Percentiles rank a stretch among this genome's conserved stretches.
Evolutionary conservation across 2,113 vertebrate species (phyloP).

Genomic region (human): DNA sequence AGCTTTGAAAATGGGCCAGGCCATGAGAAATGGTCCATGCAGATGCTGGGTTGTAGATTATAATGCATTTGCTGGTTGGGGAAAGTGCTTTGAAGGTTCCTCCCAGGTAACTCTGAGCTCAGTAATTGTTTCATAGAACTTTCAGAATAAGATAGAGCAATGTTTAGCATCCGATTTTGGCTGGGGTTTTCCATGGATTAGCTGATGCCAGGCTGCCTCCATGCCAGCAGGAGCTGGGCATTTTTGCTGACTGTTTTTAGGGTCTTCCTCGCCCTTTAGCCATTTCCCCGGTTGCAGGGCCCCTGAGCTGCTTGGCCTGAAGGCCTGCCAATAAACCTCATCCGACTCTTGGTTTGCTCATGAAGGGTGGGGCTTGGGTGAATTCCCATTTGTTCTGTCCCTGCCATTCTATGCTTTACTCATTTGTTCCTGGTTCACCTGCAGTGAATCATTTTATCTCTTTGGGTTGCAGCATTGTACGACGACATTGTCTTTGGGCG

Average conservation of each 20-base stretch:
- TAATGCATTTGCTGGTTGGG: background rate
- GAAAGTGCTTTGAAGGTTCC: background rate
- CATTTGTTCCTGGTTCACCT: rapidly evolving
- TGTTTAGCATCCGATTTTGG: background rate
- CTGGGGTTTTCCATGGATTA: background rate
- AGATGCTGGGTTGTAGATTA: too few relatives aligned
- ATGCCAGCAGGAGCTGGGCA: rapidly evolving
- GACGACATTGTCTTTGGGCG: rapidly evolving
- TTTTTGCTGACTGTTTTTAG: background rate
- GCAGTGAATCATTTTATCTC: rapidly evolving
- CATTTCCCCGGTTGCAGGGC: background rate
- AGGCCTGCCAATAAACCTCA: rapidly evolving
- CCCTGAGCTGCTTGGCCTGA: too few relatives aligned
- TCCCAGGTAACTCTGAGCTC: too few relatives aligned
- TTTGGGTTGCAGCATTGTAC: background rate
- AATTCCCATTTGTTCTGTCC: too few relatives aligned
- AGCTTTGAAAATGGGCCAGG: background rate
- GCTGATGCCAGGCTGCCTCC: rapidly evolving
- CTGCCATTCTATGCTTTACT: too few relatives aligned
- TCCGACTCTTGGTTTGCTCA: background rate
- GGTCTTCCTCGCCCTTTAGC: too few relatives aligned
- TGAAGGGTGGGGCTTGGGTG: rapidly evolving
- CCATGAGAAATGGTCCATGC: background rate
- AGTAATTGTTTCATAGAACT: background rate
- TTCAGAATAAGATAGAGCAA: background rate